These are phyloP conservation scores for Diarsia dahlii DNA, from an alignment of 2,888 invertebrate genomes.

Conservation along the genomic window DNA sequence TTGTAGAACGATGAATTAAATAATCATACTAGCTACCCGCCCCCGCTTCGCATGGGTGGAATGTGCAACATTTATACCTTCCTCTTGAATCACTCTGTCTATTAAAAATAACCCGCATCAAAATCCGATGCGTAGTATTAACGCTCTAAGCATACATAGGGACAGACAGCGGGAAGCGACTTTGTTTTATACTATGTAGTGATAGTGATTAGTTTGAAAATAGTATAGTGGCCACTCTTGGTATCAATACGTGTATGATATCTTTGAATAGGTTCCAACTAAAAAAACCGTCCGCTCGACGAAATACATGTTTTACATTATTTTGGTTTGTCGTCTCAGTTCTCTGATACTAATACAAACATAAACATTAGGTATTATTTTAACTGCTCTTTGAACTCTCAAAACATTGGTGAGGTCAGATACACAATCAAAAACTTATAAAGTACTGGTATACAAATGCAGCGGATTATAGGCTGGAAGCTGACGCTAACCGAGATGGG, in stretches of 20 bases:
- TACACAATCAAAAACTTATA: no score
- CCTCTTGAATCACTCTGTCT: no score
- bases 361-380: background rate
- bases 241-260: background rate
- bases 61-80: no score
- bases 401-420: no score
- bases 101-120: no score
- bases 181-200: no score
- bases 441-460: background rate
- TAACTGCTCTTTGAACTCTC: background rate
- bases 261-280: background rate
- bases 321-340: background rate
- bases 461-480: no score
- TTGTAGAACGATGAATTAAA: background rate
- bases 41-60: no score
- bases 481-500: background rate
- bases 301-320: background rate
- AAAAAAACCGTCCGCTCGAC: background rate
- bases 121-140: no score
- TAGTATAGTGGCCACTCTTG: background rate
- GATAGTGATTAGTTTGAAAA: no score
- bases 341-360: background rate
- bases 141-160: no score
- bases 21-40: background rate
- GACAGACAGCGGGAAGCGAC: no score